A percentile compares a stretch with the other conserved stretches of the same genome.
phyloP scores from a whole-genome alignment of 1,140 invertebrate species.

The Nephotettix cincticeps region DNA sequence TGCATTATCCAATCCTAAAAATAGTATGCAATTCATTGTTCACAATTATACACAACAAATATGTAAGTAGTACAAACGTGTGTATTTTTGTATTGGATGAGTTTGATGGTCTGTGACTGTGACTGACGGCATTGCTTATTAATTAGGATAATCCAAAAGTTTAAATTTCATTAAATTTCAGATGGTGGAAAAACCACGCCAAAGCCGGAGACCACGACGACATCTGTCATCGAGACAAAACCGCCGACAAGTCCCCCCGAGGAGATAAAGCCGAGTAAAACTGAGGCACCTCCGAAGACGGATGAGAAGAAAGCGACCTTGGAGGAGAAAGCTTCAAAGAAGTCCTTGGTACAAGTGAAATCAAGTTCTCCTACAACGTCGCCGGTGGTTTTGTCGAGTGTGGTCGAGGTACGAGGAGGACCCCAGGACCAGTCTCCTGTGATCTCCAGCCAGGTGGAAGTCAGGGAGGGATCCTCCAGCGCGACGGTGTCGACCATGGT shows the following conservation, averaged over 20 bases:
- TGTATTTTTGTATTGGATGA: no score
- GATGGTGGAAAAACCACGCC: background rate
- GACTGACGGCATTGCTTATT: no score
- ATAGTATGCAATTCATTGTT: no score
- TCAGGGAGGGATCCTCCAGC: constrained; percentile 26
- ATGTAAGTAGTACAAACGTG: no score
- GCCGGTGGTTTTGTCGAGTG: constrained; percentile 32
- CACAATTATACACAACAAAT: no score
- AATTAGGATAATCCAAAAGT: no score
- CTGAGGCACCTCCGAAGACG: constrained; percentile 44
- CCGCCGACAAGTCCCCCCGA: constrained; percentile 37
- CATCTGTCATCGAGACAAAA: constrained; percentile 57
- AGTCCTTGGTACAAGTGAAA: constrained; percentile 46
- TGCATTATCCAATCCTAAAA: no score
- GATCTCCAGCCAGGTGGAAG: constrained; percentile 32
- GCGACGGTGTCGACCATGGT: constrained; percentile 15
- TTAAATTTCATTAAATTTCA: background rate
- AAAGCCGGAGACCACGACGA: constrained; percentile 46
- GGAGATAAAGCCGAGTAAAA: constrained; percentile 60
- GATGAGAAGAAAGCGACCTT: constrained; percentile 39
- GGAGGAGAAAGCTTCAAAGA: constrained; percentile 37
- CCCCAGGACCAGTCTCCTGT: constrained; percentile 38
- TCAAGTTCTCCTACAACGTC: constrained; percentile 46
- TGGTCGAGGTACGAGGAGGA: constrained; percentile 43
- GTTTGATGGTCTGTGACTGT: no score